Percentiles rank a stretch among this genome's conserved stretches.
These are phyloP conservation scores for Rhyzopertha dominica DNA, from an alignment of 1,140 invertebrate genomes.

Conservation along the genomic window DNA sequence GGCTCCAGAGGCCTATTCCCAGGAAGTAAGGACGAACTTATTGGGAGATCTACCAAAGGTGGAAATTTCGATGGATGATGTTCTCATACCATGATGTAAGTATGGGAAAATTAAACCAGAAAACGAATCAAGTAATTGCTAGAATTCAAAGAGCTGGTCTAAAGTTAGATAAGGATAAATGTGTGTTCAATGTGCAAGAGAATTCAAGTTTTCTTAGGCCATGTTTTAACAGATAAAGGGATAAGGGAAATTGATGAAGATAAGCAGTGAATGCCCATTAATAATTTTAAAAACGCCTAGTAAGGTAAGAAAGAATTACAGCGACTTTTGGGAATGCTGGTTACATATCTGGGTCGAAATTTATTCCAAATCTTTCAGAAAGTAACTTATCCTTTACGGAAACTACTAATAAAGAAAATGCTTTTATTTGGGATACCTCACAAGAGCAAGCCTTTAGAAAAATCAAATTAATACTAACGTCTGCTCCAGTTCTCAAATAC, in stretches of 20 bases:
- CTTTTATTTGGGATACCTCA: too few species aligned
- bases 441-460: too few species aligned
- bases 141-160: conserved; percentile 27
- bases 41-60: conserved; percentile 28
- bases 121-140: conserved; percentile 26
- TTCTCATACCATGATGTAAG: conserved; percentile 36
- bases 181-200: conserved; percentile 27
- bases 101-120: conserved; percentile 31
- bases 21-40: conserved; percentile 37
- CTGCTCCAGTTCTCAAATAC: too few species aligned
- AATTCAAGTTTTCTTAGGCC: conserved; percentile 41
- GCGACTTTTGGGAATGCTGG: conserved; percentile 39
- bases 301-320: conserved; percentile 36
- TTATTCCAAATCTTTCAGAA: conserved; percentile 31
- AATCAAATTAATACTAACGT: too few species aligned
- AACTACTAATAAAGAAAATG: conserved; percentile 6
- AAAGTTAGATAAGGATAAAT: conserved; percentile 32
- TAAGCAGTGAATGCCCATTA: conserved; percentile 43
- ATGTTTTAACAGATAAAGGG: conserved; percentile 38
- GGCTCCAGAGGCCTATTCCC: conserved; percentile 42
- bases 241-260: conserved; percentile 32
- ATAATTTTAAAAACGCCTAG: conserved; percentile 34
- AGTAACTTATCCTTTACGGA: conserved; percentile 9
- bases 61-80: conserved; percentile 40
- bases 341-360: conserved; percentile 44